phyloP scores from a whole-genome alignment of 2,113 vertebrate species.

The Cyprinodon brontotheroides region DNA sequence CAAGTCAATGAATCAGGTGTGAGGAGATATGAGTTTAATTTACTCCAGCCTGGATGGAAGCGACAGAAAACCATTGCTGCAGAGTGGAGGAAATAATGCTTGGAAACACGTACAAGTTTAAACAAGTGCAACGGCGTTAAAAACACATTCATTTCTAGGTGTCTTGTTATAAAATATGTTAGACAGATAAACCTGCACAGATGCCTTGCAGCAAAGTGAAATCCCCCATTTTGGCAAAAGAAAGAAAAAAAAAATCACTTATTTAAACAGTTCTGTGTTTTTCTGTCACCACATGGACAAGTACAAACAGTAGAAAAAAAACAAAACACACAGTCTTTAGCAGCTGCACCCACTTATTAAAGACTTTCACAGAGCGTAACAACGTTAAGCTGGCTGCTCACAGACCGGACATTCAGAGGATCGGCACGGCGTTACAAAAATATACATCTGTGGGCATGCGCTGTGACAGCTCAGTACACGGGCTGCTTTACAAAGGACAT shows the following conservation, averaged over 20 bases:
- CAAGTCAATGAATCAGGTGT: slow-evolving; percentile 4
- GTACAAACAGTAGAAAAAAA: slow-evolving; percentile 6
- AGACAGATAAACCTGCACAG: slow-evolving; percentile 24
- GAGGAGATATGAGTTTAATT: slow-evolving; percentile 53
- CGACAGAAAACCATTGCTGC: slow-evolving; percentile 18
- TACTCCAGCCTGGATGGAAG: slow-evolving; percentile 25
- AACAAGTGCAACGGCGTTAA: slow-evolving; percentile 14
- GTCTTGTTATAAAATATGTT: neutral
- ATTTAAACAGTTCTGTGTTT: slow-evolving; percentile 33
- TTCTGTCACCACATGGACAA: slow-evolving; percentile 18
- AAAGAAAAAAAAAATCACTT: slow-evolving; percentile 6
- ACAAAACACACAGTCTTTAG: slow-evolving; percentile 5
- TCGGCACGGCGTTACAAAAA: slow-evolving; percentile 70
- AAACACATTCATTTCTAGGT: neutral
- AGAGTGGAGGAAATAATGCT: slow-evolving; percentile 8
- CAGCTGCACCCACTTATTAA: slow-evolving; percentile 15
- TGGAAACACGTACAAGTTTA: slow-evolving; percentile 29
- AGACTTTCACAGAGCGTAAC: slow-evolving; percentile 31
- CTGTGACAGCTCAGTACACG: slow-evolving; percentile 26
- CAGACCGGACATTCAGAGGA: slow-evolving; percentile 44
- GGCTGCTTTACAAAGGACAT: slow-evolving; percentile 39
- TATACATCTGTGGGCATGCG: slow-evolving; percentile 66
- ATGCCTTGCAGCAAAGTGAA: slow-evolving; percentile 14
- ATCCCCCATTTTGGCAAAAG: neutral
- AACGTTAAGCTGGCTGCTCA: slow-evolving; percentile 39